Base-by-base conservation (phyloP, 2,797 vertebrate species). In the Alosa sapidissima region DNA sequence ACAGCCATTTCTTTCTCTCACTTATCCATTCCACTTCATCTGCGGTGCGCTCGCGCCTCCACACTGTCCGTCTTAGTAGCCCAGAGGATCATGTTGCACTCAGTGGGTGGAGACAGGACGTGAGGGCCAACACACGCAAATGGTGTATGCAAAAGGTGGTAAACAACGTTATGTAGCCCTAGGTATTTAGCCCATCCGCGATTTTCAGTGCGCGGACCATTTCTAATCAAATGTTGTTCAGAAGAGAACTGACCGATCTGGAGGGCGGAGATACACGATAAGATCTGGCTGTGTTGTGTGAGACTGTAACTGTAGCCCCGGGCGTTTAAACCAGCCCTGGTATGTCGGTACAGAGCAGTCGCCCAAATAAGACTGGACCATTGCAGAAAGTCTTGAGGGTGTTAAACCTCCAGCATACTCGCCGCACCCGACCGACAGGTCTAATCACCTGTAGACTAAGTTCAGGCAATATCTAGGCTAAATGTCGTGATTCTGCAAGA, bases 71-170 rank as follows among this genome's bases (percentile, higher is more conserved):
- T 47, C 41, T 55, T 2, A 41, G 41, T 41, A 72, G 36, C 13
- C 68, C 5, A 16, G 14, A 47, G 72, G 72, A 78, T 78, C 72
- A 78, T 78, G 19, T 78, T 78, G 36, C 72, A 19, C 19, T 47
- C 19, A 47, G 72, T 78, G 72, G 72, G 72, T 45, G 72, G 72
- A 78, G 72, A 78, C 41, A 78, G 41, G 72, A 78, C 72, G 72
- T 9, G 19, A 78, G 16, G 41, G 16, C 72, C 41, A 14, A 47
- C 6, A 78, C 16, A 78, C 68, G 68, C 72, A 78, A 41, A 47
- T 78, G 41, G 41, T 72, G 33, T 28, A 2, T 2, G 19, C 16
- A 21, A 78, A 78, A 47, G 72, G 72, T 78, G 16, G 7, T 19
- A 41, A 78, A 78, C 41, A 45, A 78, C 72, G 41, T 75, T 75